Conservation (phyloP, 2,797 vertebrate species). For the Limnodromus scolopaceus region DNA sequence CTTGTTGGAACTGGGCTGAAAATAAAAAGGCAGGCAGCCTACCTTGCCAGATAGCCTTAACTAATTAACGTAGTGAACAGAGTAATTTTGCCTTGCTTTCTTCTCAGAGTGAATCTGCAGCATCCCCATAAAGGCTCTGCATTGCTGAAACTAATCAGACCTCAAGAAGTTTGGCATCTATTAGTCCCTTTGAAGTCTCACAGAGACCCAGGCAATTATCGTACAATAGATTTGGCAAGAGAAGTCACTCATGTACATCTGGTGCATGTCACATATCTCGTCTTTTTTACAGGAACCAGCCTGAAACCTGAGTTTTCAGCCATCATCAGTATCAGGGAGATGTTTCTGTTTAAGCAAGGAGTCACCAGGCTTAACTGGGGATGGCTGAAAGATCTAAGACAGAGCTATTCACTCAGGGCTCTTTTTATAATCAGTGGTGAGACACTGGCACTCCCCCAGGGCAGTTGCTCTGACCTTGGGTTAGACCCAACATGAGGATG, state of each 20-base stretch:
- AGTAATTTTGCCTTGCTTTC: conserved; percentile 5
- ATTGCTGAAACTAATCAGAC: conserved; percentile 20
- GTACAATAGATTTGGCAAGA: conserved; percentile 8
- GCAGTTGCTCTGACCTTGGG: neutral
- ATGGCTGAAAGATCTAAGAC: neutral
- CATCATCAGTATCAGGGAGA: neutral
- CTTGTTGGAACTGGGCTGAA: conserved; percentile 6
- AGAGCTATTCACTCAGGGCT: rapidly evolving
- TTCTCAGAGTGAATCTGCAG: neutral
- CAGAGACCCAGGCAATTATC: conserved; percentile 9
- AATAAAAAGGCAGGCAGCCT: neutral
- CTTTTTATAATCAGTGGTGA: neutral
- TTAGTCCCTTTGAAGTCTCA: conserved; percentile 35
- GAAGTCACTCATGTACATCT: conserved; percentile 1
- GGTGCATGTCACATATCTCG: neutral
- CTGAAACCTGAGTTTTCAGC: neutral
- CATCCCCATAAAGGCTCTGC: neutral
- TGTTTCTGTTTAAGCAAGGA: neutral
- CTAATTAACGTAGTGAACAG: conserved; percentile 14
- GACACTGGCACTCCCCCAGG: neutral
- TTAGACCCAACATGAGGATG: rapidly evolving
- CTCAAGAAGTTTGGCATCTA: conserved; percentile 7
- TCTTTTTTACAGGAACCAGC: neutral
- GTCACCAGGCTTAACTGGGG: rapidly evolving
- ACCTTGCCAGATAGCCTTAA: conserved; percentile 19